Percentiles rank a stretch among this genome's conserved stretches.
phyloP scores from a whole-genome alignment of 2,113 vertebrate species.

The Recurvirostra avosetta region DNA sequence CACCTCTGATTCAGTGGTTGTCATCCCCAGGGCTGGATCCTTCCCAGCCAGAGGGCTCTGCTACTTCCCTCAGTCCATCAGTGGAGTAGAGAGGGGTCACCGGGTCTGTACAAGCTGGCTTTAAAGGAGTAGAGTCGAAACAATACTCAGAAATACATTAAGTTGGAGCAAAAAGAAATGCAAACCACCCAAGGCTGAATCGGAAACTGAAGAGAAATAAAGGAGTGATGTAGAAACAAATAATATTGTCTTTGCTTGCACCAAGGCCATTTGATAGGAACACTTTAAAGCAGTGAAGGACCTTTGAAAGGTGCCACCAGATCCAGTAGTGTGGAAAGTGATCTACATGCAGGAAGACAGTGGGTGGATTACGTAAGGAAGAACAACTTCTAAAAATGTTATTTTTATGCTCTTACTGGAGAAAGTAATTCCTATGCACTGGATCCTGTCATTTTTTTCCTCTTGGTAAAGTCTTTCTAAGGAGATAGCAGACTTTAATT shows the following conservation, averaged over 20 bases:
- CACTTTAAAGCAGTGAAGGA: background rate
- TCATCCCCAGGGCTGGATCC: rapidly evolving
- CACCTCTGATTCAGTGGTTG: background rate
- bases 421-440: background rate
- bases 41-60: background rate
- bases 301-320: background rate
- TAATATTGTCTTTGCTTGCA: background rate
- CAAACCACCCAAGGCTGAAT: background rate
- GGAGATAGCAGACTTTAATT: background rate
- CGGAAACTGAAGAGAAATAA: background rate
- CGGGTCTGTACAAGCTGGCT: background rate
- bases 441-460: background rate
- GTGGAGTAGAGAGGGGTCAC: background rate
- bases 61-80: background rate
- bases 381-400: background rate
- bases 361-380: background rate
- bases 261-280: background rate
- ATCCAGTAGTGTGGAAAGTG: background rate
- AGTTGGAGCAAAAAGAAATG: background rate
- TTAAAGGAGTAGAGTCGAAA: background rate
- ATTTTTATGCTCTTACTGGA: background rate
- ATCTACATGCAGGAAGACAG: background rate
- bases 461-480: background rate
- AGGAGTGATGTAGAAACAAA: background rate
- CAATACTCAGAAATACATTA: background rate